These are phyloP conservation scores for Lasioglossum vierecki DNA, from an alignment of 2,888 invertebrate genomes.

Conservation along the genomic window DNA sequence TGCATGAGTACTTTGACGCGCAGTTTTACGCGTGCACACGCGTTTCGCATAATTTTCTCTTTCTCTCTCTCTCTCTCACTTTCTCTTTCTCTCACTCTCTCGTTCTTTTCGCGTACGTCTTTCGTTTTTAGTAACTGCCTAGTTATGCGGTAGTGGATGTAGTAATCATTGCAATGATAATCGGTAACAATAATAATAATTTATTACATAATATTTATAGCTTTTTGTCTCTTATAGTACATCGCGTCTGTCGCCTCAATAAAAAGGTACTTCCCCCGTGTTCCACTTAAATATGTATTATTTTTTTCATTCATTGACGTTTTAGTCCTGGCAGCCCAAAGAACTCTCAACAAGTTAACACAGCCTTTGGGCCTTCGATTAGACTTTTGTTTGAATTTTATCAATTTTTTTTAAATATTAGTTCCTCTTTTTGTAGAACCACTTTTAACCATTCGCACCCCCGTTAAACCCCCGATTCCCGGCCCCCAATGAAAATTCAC, in stretches of 20 bases:
- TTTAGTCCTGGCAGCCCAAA: conserved; percentile 77
- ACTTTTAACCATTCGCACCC: background rate
- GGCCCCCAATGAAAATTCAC: background rate
- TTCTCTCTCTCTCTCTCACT: background rate
- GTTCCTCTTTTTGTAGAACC: conserved; percentile 44
- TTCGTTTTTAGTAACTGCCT: conserved; percentile 55
- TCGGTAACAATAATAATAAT: conserved; percentile 79
- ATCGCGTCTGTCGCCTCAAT: conserved; percentile 76
- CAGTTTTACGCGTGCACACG: conserved; percentile 22
- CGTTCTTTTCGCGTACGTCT: conserved; percentile 31
- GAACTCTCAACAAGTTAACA: conserved; percentile 83
- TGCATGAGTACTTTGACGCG: conserved; percentile 64
- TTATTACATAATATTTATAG: conserved; percentile 80
- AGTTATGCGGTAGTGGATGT: conserved; percentile 72
- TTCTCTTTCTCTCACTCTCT: background rate
- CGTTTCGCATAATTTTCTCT: conserved; percentile 15
- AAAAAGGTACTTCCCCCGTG: conserved; percentile 75
- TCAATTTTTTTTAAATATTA: conserved; percentile 35
- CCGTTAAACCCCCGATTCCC: background rate
- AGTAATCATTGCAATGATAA: conserved; percentile 76
- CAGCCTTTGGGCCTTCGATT: conserved; percentile 77
- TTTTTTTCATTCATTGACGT: conserved; percentile 34
- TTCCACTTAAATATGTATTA: conserved; percentile 53
- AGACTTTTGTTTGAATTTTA: conserved; percentile 38
- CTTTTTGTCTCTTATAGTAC: conserved; percentile 77